A percentile compares a stretch with the other conserved stretches of the same genome.
Conservation (phyloP, 2,888 invertebrate species). For the Noctua pronuba region DNA sequence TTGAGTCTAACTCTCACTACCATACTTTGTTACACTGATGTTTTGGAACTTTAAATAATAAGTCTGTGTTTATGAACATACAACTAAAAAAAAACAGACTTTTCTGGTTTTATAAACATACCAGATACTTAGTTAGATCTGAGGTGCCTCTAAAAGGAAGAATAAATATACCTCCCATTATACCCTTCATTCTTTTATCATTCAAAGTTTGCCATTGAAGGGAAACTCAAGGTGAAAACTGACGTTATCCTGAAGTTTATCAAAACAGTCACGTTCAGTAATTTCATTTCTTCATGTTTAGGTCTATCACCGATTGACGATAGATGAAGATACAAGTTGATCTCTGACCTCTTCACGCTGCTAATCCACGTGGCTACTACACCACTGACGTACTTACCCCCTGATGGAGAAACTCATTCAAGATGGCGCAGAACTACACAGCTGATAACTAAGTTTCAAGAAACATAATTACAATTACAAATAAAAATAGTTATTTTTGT, state of each 20-base stretch:
- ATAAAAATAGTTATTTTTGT: not conserved
- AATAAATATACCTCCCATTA: not conserved
- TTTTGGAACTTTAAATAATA: not conserved
- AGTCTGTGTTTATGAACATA: not conserved
- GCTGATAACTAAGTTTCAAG: not conserved
- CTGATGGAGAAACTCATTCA: not conserved
- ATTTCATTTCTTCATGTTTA: constrained; percentile 3
- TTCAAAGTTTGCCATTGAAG: constrained; percentile 23
- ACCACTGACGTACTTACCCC: constrained; percentile 32
- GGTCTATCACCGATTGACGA: constrained; percentile 48
- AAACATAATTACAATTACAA: not conserved
- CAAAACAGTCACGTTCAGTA: constrained; percentile 36
- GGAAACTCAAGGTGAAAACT: constrained; percentile 36
- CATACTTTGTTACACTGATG: not conserved
- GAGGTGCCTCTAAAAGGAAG: not conserved
- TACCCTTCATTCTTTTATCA: not conserved
- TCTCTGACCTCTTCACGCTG: constrained; percentile 29
- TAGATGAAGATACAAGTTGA: constrained; percentile 30
- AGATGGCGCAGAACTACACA: not conserved
- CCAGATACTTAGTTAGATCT: not conserved
- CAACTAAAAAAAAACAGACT: too few relatives aligned
- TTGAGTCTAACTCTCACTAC: not conserved
- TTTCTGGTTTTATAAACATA: not conserved
- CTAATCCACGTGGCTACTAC: constrained; percentile 20
- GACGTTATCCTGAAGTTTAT: constrained; percentile 19